These are phyloP conservation scores for Pitta sordida DNA, from an alignment of 2,113 vertebrate species.

Conservation along the genomic window DNA sequence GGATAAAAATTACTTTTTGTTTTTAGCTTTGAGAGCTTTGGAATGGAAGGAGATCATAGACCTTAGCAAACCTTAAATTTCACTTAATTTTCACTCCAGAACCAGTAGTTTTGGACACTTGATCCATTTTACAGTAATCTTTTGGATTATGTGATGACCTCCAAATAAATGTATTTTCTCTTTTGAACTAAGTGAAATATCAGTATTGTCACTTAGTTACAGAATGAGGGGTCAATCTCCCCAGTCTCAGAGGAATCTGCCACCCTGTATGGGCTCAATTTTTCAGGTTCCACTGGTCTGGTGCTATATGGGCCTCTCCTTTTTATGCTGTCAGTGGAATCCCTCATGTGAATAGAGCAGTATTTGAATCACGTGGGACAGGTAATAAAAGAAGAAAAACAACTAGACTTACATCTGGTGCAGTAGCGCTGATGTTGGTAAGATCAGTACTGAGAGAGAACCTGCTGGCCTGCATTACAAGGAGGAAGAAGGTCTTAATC, in stretches of 20 bases:
- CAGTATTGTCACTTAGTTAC: not conserved
- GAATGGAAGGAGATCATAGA: not conserved
- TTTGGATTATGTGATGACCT: not conserved
- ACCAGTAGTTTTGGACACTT: not conserved
- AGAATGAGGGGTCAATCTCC: not conserved
- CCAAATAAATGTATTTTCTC: not conserved
- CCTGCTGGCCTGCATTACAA: not conserved
- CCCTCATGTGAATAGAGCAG: not conserved
- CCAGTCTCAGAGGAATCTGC: not conserved
- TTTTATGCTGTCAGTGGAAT: not conserved
- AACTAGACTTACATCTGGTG: not conserved
- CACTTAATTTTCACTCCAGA: not conserved
- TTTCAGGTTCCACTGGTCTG: not conserved
- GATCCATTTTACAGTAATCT: not conserved
- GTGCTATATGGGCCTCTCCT: not conserved
- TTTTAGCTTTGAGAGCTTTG: not conserved
- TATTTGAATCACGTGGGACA: not conserved
- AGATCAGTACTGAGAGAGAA: not conserved
- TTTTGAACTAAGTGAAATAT: not conserved
- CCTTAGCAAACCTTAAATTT: not conserved
- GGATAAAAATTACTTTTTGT: not conserved
- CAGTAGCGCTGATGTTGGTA: not conserved
- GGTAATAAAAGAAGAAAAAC: not conserved
- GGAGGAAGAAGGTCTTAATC: not conserved
- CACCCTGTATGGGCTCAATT: not conserved